These are phyloP conservation scores for Mayetiola destructor DNA, from an alignment of 2,888 invertebrate genomes.

Conservation along the genomic window DNA sequence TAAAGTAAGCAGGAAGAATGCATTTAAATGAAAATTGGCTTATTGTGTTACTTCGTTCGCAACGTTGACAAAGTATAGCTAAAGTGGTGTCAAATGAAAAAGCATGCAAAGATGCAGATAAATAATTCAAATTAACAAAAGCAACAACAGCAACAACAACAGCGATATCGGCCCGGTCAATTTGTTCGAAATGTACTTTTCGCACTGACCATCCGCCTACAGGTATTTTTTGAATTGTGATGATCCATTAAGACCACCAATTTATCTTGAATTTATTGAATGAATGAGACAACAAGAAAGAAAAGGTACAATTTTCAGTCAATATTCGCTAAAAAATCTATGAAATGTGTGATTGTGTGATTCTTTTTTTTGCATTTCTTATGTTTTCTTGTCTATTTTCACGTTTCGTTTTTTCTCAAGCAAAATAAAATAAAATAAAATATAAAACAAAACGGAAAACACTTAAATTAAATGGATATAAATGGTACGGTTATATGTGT, in stretches of 20 bases:
- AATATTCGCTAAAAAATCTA: background rate
- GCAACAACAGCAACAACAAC: no score
- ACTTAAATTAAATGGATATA: background rate
- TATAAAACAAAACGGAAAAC: background rate
- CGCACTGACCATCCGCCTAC: background rate
- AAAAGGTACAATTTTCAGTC: background rate
- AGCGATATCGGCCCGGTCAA: no score
- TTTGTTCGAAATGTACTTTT: background rate
- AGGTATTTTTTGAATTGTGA: background rate
- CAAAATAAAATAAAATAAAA: background rate
- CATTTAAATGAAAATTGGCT: no score
- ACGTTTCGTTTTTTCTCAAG: background rate
- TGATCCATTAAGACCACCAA: background rate
- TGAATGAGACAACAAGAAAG: background rate
- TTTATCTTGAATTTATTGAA: background rate
- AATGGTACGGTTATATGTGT: background rate
- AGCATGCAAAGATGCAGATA: no score
- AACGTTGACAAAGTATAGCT: no score
- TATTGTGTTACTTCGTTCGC: no score
- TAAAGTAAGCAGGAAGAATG: no score
- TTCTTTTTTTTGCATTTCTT: background rate
- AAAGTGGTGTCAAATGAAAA: no score
- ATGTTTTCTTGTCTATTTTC: background rate
- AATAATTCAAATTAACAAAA: no score
- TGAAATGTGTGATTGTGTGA: background rate